These are phyloP conservation scores for Clarias fuscus DNA, from an alignment of 2,797 vertebrate species.

Conservation along the genomic window DNA sequence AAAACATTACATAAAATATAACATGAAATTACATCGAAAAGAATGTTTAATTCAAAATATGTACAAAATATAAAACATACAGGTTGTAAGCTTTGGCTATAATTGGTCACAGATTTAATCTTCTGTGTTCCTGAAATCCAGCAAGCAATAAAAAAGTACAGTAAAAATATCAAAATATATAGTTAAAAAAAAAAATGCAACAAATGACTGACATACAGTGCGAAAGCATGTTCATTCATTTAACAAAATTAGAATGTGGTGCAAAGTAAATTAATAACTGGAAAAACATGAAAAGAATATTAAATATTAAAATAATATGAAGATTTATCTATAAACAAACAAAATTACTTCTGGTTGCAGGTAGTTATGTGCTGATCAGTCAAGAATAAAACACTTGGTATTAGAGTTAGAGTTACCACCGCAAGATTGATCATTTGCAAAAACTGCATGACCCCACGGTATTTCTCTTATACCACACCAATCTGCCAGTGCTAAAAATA, in stretches of 20 bases:
- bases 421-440: background rate
- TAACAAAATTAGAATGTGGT: slow-evolving; percentile 11
- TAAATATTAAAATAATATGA: background rate
- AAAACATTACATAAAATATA: background rate
- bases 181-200: background rate
- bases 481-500: background rate
- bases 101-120: background rate
- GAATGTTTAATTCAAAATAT: slow-evolving; percentile 36
- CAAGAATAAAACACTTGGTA: background rate
- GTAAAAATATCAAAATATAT: background rate
- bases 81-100: slow-evolving; percentile 40
- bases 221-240: background rate
- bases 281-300: background rate
- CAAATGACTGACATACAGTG: background rate
- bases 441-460: background rate
- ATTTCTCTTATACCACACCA: background rate
- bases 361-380: background rate
- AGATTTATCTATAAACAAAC: background rate
- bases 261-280: slow-evolving; percentile 22
- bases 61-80: slow-evolving; percentile 32
- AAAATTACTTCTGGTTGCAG: background rate
- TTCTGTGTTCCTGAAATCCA: slow-evolving; percentile 9
- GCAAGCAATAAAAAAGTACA: background rate
- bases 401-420: background rate
- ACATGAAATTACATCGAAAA: slow-evolving; percentile 2